Evolutionary conservation across 2,797 vertebrate genomes (phyloP), one percentile per base, ranked within the genome.

Genomic region (Catostomus latipinnis): DNA sequence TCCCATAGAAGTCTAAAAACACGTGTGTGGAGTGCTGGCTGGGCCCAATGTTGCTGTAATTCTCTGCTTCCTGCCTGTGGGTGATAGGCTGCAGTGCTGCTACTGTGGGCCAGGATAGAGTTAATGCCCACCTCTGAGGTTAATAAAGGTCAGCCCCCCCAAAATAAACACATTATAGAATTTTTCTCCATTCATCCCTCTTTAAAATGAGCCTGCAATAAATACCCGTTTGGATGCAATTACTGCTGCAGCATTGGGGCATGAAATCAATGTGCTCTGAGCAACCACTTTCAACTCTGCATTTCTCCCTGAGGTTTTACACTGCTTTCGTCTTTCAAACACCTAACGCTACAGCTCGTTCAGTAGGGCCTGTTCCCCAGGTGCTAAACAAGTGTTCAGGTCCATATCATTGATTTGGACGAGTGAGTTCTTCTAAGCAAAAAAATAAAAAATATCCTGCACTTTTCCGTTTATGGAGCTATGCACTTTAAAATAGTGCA

Each of bases 121-220:
- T 95, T 96, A 96, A 96, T 94, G 76, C 94, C 92, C 86, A 91
- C 90, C 96, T 95, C 95, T 80, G 92, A 96, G 96, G 97, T 98
- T 98, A 97, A 99, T 97, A 97, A 97, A 98, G 98, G 97, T 97
- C 96, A 95, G 91, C 86, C 76, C 89, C 34, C 94, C 95, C 95
- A 94, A 98, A 97, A 97, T 97, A 98, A 98, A 98, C 96, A 97
- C 95, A 96, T 96, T 96, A 96, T 94, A 94, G 94, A 96, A 96
- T 95, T 95, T 96, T 96, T 96, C 95, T 92, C 84, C 95, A 96
- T 97, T 96, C 93, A 95, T 96, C 94, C 95, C 94, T 95, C 94
- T 93, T 94, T 95, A 97, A 98, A 98, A 98, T 96, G 95, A 96
- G 96, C 95, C 95, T 86, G 94, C 93, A 96, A 96, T 97, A 95